These are phyloP conservation scores for Anguilla anguilla DNA, from an alignment of 2,797 vertebrate species.

Conservation along the genomic window DNA sequence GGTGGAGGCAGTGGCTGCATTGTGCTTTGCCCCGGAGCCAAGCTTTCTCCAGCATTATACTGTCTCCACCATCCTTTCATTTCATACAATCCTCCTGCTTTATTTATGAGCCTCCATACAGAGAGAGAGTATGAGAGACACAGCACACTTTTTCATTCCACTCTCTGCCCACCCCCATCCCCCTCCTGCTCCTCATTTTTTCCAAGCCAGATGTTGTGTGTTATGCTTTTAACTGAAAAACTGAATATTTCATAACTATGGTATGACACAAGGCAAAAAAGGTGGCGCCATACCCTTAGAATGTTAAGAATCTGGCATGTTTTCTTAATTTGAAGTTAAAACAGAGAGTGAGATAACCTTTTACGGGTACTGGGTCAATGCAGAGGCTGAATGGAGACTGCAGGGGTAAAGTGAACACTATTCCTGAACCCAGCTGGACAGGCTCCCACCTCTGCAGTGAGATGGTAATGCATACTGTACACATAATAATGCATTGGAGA, in stretches of 20 bases:
- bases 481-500: background rate
- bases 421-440: background rate
- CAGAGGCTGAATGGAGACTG: background rate
- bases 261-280: slow-evolving; percentile 40
- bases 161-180: background rate
- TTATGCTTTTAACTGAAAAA: slow-evolving; percentile 58
- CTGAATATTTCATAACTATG: slow-evolving; percentile 73
- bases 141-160: background rate
- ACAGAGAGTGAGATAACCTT: background rate
- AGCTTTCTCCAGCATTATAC: background rate
- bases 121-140: background rate
- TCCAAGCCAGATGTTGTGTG: slow-evolving; percentile 30
- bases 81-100: slow-evolving; percentile 20
- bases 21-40: slow-evolving; percentile 14
- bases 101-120: slow-evolving; percentile 30
- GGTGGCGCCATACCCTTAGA: background rate
- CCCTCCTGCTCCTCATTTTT: background rate
- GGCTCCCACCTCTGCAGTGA: background rate
- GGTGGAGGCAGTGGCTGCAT: background rate
- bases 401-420: background rate
- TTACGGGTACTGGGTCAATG: background rate
- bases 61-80: slow-evolving; percentile 6
- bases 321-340: slow-evolving; percentile 9
- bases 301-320: background rate
- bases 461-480: background rate